phyloP scores from a whole-genome alignment of 2,797 vertebrate species.

The Propithecus perrieri region DNA sequence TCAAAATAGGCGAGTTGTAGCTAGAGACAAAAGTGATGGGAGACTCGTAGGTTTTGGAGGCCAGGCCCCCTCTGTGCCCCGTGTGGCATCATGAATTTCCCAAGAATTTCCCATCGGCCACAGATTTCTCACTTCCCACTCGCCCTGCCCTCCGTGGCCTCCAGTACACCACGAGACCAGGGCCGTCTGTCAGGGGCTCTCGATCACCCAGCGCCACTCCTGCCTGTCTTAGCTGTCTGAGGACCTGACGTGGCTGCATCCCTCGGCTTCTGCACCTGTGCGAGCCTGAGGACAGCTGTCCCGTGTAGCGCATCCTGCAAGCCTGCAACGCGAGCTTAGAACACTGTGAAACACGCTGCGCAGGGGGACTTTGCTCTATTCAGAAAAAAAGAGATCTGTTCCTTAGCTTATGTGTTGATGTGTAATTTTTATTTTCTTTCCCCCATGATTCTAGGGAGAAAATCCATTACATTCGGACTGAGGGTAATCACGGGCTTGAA shows the following conservation, averaged over 20 bases:
- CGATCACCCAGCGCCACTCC: no score
- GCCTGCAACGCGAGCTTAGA: not conserved
- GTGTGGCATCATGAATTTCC: not conserved
- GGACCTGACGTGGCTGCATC: not conserved
- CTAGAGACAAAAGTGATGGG: not conserved
- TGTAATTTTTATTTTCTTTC: conserved; percentile 32
- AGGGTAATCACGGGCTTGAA: conserved; percentile 95
- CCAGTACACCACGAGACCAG: not conserved
- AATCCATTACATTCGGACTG: conserved; percentile 97
- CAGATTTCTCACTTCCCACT: not conserved
- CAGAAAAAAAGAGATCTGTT: not conserved
- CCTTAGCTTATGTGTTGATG: not conserved
- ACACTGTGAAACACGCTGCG: not conserved
- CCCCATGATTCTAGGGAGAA: conserved; percentile 92
- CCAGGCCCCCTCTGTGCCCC: not conserved
- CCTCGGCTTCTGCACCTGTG: not conserved
- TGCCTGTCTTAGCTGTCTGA: not conserved
- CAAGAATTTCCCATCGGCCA: not conserved
- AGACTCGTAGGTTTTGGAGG: not conserved
- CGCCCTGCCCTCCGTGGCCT: not conserved
- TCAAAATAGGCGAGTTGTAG: not conserved
- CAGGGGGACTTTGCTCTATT: not conserved
- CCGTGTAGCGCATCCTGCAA: not conserved
- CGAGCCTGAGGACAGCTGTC: not conserved
- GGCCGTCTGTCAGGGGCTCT: not conserved